phyloP scores from a whole-genome alignment of 2,888 invertebrate genomes.

The Diachrysia chrysitis region DNA sequence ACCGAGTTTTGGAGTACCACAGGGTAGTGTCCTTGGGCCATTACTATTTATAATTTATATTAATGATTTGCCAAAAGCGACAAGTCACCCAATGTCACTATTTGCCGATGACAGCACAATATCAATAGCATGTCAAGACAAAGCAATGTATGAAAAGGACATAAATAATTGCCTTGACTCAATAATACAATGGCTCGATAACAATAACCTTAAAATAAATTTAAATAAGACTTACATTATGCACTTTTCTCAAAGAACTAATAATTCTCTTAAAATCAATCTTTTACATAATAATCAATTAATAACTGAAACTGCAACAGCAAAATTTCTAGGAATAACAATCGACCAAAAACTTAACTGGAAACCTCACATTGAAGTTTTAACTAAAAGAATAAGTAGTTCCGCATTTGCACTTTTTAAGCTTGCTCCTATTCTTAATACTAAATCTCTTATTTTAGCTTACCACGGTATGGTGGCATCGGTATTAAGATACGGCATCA shows the following conservation, averaged over 20 bases:
- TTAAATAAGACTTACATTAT: neutral
- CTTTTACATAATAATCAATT: neutral
- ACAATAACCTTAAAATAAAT: slow-evolving; percentile 8
- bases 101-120: slow-evolving; percentile 11
- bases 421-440: no score
- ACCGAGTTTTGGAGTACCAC: slow-evolving; percentile 8
- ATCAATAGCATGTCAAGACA: neutral
- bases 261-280: neutral
- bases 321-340: slow-evolving; percentile 12
- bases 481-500: neutral
- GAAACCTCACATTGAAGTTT: neutral
- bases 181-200: slow-evolving; percentile 6
- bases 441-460: neutral
- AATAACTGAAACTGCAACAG: neutral
- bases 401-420: no score
- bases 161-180: neutral
- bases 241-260: neutral
- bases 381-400: neutral
- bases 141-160: slow-evolving; percentile 1
- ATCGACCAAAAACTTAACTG: neutral
- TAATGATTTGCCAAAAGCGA: slow-evolving; percentile 1
- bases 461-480: neutral
- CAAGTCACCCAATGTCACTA: neutral
- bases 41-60: slow-evolving; percentile 8
- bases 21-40: slow-evolving; percentile 11